Evolutionary conservation across 1,140 invertebrate species (phyloP).

Genomic region (Procambarus virginalis): DNA sequence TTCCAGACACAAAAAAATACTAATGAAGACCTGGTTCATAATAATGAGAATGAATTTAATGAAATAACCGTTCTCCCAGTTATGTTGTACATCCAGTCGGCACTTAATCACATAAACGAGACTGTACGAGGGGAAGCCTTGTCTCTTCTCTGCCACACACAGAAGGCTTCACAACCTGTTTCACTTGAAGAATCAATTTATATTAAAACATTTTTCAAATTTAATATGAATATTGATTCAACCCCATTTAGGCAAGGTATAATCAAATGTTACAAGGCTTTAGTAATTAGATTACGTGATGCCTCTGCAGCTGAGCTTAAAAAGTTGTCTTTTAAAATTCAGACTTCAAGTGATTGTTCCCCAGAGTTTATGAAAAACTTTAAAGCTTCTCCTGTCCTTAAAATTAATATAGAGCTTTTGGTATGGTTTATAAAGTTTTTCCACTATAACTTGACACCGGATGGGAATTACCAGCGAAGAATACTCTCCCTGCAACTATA

Average conservation of each 20-base stretch:
- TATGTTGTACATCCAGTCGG: neutral
- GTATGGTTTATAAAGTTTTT: constrained; percentile 76
- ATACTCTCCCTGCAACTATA: constrained; percentile 75
- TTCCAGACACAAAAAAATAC: neutral
- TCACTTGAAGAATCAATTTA: constrained; percentile 9
- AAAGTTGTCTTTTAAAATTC: neutral
- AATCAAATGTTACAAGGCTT: constrained; percentile 32
- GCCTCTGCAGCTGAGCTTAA: constrained; percentile 21
- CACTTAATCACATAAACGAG: constrained; percentile 40
- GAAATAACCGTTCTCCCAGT: neutral
- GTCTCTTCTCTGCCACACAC: constrained; percentile 41
- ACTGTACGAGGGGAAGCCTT: constrained; percentile 44
- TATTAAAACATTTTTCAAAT: constrained; percentile 37
- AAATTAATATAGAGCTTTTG: constrained; percentile 72
- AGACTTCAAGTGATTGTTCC: neutral
- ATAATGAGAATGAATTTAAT: neutral
- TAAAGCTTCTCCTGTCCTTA: neutral
- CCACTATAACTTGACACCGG: constrained; percentile 75
- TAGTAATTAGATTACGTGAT: constrained; percentile 42
- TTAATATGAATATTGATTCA: constrained; percentile 55
- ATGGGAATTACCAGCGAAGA: constrained; percentile 78
- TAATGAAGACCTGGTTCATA: neutral
- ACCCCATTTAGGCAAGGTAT: constrained; percentile 51
- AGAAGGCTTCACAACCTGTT: constrained; percentile 51
- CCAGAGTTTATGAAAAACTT: neutral